Conservation (phyloP, 1,140 invertebrate species). For the Camponotus vicinus region DNA sequence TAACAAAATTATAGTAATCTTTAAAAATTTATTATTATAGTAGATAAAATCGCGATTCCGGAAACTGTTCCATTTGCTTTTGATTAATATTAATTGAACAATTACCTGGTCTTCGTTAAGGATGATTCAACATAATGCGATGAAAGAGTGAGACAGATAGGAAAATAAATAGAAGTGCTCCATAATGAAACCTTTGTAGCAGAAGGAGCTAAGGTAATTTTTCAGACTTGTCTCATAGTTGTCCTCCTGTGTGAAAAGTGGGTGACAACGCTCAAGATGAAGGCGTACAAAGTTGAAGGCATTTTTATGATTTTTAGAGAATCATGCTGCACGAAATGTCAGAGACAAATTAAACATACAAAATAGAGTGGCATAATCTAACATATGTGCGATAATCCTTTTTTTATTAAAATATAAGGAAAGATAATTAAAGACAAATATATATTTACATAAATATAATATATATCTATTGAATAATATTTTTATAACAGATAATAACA, state of each 20-base stretch:
- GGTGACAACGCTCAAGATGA: constrained; percentile 26
- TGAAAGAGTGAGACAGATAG: constrained; percentile 35
- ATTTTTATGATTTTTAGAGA: constrained; percentile 51
- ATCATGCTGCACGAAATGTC: background rate
- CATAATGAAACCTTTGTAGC: constrained; percentile 76
- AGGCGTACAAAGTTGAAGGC: constrained; percentile 44
- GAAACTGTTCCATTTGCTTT: constrained; percentile 23
- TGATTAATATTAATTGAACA: constrained; percentile 30
- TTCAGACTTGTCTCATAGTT: constrained; percentile 77
- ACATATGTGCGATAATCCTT: background rate
- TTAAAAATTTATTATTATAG: background rate
- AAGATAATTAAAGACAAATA: background rate
- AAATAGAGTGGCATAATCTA: background rate
- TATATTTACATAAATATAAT: background rate
- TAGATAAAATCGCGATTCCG: background rate
- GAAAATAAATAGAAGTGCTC: constrained; percentile 75
- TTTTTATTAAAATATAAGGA: too few species aligned
- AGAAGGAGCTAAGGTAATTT: constrained; percentile 68
- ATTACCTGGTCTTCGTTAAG: constrained; percentile 38
- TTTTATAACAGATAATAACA: background rate
- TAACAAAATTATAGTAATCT: background rate
- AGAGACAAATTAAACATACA: background rate
- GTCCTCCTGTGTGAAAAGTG: constrained; percentile 53
- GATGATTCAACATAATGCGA: constrained; percentile 3
- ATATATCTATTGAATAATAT: background rate